Percentiles rank a stretch among this genome's conserved stretches.
Evolutionary conservation across 2,888 invertebrate species (phyloP).

Genomic region (Seira musarum): DNA sequence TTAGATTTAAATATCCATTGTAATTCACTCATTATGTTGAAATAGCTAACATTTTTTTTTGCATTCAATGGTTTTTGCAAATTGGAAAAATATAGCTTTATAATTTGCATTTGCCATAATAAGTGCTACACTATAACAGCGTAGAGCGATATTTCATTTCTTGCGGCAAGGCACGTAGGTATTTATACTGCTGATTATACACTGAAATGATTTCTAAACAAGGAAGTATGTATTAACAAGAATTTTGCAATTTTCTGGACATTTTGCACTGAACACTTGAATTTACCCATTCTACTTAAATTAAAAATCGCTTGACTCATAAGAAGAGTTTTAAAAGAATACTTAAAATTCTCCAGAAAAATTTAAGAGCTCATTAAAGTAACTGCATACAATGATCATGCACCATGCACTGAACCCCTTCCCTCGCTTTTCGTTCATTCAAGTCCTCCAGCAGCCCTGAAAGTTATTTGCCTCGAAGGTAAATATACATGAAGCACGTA

Average conservation of each 20-base stretch:
- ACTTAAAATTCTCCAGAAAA: background rate
- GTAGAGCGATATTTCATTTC: too few relatives aligned
- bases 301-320: background rate
- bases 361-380: background rate
- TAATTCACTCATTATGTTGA: background rate
- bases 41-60: background rate
- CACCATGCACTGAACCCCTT: background rate
- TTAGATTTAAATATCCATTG: background rate
- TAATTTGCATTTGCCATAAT: too few relatives aligned
- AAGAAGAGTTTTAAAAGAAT: too few relatives aligned
- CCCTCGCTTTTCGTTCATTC: background rate
- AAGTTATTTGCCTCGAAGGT: constrained; percentile 41
- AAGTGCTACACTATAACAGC: background rate
- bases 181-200: too few relatives aligned
- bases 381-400: background rate
- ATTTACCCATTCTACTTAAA: background rate
- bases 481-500: constrained; percentile 12
- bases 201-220: too few relatives aligned
- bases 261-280: background rate
- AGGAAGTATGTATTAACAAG: too few relatives aligned
- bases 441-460: constrained; percentile 22
- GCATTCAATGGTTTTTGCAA: background rate
- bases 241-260: too few relatives aligned
- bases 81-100: too few relatives aligned
- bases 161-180: too few relatives aligned